Evolutionary conservation across 2,113 vertebrate genomes (phyloP).

Genomic region (Pluvialis apricaria): DNA sequence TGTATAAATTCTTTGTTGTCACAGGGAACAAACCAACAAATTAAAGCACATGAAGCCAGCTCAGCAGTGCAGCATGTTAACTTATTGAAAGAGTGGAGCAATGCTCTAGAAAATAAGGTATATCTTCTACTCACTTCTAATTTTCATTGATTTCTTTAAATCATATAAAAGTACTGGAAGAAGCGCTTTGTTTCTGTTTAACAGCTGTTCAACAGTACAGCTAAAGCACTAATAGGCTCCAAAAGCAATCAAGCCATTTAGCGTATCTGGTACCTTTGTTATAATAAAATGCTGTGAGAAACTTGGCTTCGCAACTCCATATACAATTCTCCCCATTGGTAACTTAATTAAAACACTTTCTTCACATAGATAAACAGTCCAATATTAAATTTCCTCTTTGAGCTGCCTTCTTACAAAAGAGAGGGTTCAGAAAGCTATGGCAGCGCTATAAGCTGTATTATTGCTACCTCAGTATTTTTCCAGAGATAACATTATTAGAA

Average conservation of each 20-base stretch:
- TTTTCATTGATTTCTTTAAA: slow-evolving; percentile 18
- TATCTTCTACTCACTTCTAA: slow-evolving; percentile 39
- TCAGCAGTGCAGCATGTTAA: slow-evolving; percentile 91
- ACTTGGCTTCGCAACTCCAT: slow-evolving; percentile 13
- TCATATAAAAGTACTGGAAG: slow-evolving; percentile 7
- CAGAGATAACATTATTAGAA: background rate
- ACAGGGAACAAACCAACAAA: slow-evolving; percentile 92
- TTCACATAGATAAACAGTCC: background rate
- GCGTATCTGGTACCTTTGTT: background rate
- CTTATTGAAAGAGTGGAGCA: slow-evolving; percentile 88
- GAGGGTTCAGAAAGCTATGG: background rate
- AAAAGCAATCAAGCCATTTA: background rate
- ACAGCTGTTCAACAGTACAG: background rate
- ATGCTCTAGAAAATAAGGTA: slow-evolving; percentile 90
- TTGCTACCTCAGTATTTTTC: background rate
- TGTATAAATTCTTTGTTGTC: slow-evolving; percentile 63
- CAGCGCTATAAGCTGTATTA: background rate
- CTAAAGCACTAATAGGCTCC: background rate
- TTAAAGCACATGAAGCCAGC: slow-evolving; percentile 91
- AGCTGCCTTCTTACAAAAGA: background rate
- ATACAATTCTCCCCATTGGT: background rate
- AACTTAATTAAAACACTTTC: background rate
- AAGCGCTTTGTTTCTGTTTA: background rate
- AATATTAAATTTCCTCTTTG: background rate
- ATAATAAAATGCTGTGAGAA: slow-evolving; percentile 15